Evolutionary conservation across 1,140 invertebrate species (phyloP), one percentile per base, ranked within the genome.

Genomic region (Geopemphigus sp.): DNA sequence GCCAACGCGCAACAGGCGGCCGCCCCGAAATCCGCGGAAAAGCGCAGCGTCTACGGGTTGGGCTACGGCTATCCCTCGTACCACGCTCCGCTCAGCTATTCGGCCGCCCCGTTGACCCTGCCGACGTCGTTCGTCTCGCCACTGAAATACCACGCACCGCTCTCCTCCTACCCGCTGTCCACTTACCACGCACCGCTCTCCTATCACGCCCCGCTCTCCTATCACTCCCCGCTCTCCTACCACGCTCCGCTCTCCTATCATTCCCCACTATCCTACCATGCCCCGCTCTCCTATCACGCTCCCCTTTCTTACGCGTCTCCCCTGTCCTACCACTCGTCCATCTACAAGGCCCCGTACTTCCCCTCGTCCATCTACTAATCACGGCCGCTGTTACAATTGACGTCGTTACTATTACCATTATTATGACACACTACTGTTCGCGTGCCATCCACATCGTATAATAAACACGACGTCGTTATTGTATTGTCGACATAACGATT

Each of bases 231-330:
- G 0, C 57, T 78, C 2, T 50, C 74, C 6, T 76, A 76, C 39
- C 56, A 39, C 54, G 73, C 73, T 4, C 54, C 73, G 0, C n/a
- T 76, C 3, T 19, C 73, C 3, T 78, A 78, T n/a, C 74, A 78
- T 57, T 29, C 74, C 4, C 74, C 74, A 2, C 39, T 61, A 0
- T 78, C 74, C 2, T 78, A 61, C 8, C 32, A 39, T 0, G 74
- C 74, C 22, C 74, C 74, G 3, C 56, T 78, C 10, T 22, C 74
- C 22, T 78, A 78, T 24, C 73, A 76, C 73, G 73, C 73, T 6
- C 73, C 73, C 6, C 19, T 76, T 5, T 66, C 64, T 22, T 66
- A 66, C 29, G 11, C 22, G 0, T 63, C 72, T 2, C 72, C 72
- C 1, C 19, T 74, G 53, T 66, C 32, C 22, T 76, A 59, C 57